These are phyloP conservation scores for Heliangelus exortis DNA, from an alignment of 2,797 vertebrate genomes.

Conservation along the genomic window DNA sequence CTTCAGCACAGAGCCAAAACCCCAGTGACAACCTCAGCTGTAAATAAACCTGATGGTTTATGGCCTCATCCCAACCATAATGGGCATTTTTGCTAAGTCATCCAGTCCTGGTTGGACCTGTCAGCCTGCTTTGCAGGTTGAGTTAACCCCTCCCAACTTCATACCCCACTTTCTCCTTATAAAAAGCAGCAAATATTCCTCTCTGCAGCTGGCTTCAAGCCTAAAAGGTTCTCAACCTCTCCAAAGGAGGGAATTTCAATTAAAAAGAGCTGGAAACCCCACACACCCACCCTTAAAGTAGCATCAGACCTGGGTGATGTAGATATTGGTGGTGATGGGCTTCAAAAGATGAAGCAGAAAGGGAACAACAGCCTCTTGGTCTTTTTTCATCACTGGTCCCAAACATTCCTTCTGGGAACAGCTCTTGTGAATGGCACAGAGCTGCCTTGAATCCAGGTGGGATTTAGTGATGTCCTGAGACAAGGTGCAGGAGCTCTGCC, in stretches of 20 bases:
- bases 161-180: background rate
- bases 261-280: background rate
- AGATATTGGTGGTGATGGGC: background rate
- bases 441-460: background rate
- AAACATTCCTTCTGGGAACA: background rate
- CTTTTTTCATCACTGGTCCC: background rate
- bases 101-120: background rate
- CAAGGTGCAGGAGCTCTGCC: background rate
- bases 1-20: background rate
- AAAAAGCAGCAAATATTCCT: background rate
- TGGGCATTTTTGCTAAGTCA: background rate
- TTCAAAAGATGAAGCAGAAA: background rate
- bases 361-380: background rate
- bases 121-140: background rate
- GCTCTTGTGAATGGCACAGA: accelerated
- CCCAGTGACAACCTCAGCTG: background rate
- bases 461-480: background rate
- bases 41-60: background rate
- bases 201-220: background rate
- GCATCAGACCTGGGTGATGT: background rate
- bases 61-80: background rate
- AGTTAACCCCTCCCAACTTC: background rate
- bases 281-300: accelerated
- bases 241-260: background rate
- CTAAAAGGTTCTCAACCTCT: background rate